Evolutionary conservation across 2,888 invertebrate genomes (phyloP), one percentile per base, ranked within the genome.

Genomic region (Trachelus tabidus): DNA sequence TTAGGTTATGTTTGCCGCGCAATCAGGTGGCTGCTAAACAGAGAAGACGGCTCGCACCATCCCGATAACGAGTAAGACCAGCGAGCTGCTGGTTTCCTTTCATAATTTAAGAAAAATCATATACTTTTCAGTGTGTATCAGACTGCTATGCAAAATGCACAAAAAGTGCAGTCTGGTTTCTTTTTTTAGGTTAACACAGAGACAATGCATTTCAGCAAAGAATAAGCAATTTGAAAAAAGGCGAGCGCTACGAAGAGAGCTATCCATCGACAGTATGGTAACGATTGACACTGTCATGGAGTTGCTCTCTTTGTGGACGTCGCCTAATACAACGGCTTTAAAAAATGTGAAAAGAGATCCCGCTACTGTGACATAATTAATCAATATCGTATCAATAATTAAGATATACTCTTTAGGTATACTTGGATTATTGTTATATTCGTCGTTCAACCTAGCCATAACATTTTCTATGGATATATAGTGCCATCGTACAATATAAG

Each of bases 241-340:
- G 90, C 90, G 88, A 80, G 85, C 85, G 90, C 91, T 89, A 96
- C 97, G 95, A 98, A 98, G 98, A 98, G 98, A 98, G 98, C 98
- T 97, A 98, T 98, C 98, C 98, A 97, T 98, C 97, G 98, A 98
- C 98, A 98, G 98, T 98, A 97, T 95, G 96, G 96, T 93, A 94
- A 93, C 93, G 83, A 93, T 94, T 95, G 95, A 95, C 95, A 98
- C 98, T 98, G 98, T 98, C 98, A 98, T 98, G 98, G 98, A 98
- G 97, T 98, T 98, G 98, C 98, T 98, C 98, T 98, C 98, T 98
- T 98, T 98, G 98, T 97, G 96, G 96, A 95, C 95, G 95, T 94
- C 95, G 95, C 94, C 93, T 93, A 93, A 92, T 92, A 92, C 95
- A 90, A 87, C 94, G 76, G 73, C 69, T 34, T 69, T 78, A n/a